Evolutionary conservation across 2,797 vertebrate genomes (phyloP).

Genomic region (Enteromius viviparus): DNA sequence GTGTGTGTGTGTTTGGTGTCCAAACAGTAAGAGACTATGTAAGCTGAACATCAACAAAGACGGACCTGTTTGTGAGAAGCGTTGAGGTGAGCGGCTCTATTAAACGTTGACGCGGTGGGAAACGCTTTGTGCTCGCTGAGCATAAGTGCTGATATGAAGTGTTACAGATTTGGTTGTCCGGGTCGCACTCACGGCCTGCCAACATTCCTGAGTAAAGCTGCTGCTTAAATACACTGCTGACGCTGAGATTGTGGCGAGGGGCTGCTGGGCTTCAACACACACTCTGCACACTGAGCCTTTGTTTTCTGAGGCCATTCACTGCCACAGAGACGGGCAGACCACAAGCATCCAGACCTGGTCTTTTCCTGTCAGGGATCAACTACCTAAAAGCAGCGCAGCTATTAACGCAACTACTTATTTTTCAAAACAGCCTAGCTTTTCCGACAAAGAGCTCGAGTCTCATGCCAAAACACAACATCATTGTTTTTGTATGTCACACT

Average conservation of each 20-base stretch:
- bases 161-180: constrained; percentile 63
- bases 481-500: background rate
- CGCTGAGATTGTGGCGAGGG: constrained; percentile 50
- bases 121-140: constrained; percentile 17
- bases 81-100: background rate
- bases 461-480: background rate
- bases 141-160: constrained; percentile 56
- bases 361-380: background rate
- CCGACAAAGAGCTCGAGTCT: background rate
- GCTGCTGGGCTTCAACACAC: constrained; percentile 2
- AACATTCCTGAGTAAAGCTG: constrained; percentile 63
- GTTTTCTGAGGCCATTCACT: constrained; percentile 46
- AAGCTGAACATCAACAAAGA: constrained; percentile 15
- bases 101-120: constrained; percentile 13
- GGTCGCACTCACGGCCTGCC: constrained; percentile 44
- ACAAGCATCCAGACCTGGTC: background rate
- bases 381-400: background rate
- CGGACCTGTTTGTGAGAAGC: background rate
- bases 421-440: background rate
- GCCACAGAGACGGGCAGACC: background rate
- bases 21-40: constrained; percentile 12
- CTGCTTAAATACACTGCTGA: constrained; percentile 59
- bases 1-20: background rate
- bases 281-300: constrained; percentile 57
- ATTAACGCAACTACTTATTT: background rate